Percentiles rank a stretch among this genome's conserved stretches.
phyloP scores from a whole-genome alignment of 2,888 invertebrate genomes.

The Leucania comma region DNA sequence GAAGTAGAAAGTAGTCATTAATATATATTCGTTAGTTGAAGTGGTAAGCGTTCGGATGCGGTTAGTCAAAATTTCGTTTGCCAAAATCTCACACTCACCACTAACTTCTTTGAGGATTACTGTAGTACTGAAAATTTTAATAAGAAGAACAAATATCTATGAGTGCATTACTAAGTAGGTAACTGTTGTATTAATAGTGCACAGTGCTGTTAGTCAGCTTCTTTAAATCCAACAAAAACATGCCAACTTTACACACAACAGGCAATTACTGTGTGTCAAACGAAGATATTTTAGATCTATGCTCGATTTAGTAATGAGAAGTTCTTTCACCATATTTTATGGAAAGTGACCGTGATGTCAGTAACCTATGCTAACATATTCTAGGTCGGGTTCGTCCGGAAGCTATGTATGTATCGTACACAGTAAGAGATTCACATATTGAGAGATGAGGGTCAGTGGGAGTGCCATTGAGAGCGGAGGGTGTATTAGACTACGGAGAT shows the following conservation, averaged over 20 bases:
- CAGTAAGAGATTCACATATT: conserved; percentile 79
- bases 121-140: conserved; percentile 88
- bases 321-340: conserved; percentile 78
- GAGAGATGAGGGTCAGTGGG: conserved; percentile 80
- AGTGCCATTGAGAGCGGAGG: conserved; percentile 77
- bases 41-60: conserved; percentile 68
- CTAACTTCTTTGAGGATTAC: conserved; percentile 88
- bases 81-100: conserved; percentile 90
- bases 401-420: conserved; percentile 85
- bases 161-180: conserved; percentile 83
- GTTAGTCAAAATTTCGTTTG: conserved; percentile 84
- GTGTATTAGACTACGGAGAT: conserved; percentile 71
- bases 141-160: conserved; percentile 86
- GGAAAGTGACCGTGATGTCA: conserved; percentile 72
- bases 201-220: conserved; percentile 89
- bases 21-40: conserved; percentile 54
- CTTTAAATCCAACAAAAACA: conserved; percentile 78
- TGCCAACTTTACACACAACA: conserved; percentile 87
- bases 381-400: conserved; percentile 59
- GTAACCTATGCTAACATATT: conserved; percentile 67
- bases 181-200: conserved; percentile 83
- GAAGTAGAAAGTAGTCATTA: conserved; percentile 25
- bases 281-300: conserved; percentile 86
- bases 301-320: conserved; percentile 66
- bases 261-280: conserved; percentile 83